Evolutionary conservation across 1,140 invertebrate genomes (phyloP).

Genomic region (Centruroides sculpturatus): DNA sequence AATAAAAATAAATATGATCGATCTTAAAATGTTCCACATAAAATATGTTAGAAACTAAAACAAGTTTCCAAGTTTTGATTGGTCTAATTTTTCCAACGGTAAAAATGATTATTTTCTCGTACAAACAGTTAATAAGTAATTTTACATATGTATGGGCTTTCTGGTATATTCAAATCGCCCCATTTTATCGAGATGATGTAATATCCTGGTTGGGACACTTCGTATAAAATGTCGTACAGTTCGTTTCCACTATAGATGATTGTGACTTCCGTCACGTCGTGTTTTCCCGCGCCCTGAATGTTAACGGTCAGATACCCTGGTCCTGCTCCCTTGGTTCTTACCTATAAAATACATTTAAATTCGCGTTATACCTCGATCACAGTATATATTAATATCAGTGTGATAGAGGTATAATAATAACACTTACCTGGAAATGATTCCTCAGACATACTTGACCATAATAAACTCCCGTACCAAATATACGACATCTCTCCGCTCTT

Average conservation of each 20-base stretch:
- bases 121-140: slow-evolving; percentile 16
- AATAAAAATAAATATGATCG: too few relatives aligned
- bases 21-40: too few relatives aligned
- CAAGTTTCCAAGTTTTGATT: too few relatives aligned
- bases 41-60: too few relatives aligned
- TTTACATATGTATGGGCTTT: slow-evolving; percentile 24
- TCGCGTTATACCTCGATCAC: too few relatives aligned
- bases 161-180: slow-evolving; percentile 21
- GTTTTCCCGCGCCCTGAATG: slow-evolving; percentile 21
- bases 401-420: not conserved
- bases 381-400: not conserved
- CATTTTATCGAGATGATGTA: slow-evolving; percentile 28
- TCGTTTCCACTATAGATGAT: slow-evolving; percentile 24
- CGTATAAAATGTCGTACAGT: slow-evolving; percentile 24
- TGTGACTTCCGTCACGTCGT: slow-evolving; percentile 21
- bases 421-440: slow-evolving; percentile 24
- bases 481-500: slow-evolving; percentile 7
- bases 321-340: slow-evolving; percentile 20
- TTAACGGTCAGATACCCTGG: slow-evolving; percentile 21
- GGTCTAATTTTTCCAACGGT: too few relatives aligned
- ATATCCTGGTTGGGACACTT: slow-evolving; percentile 23
- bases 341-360: slow-evolving; percentile 1
- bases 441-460: slow-evolving; percentile 22
- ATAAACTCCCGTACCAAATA: slow-evolving; percentile 19
- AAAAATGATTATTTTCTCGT: not conserved